phyloP scores from a whole-genome alignment of 2,888 invertebrate genomes.

The Phengaris alcon region DNA sequence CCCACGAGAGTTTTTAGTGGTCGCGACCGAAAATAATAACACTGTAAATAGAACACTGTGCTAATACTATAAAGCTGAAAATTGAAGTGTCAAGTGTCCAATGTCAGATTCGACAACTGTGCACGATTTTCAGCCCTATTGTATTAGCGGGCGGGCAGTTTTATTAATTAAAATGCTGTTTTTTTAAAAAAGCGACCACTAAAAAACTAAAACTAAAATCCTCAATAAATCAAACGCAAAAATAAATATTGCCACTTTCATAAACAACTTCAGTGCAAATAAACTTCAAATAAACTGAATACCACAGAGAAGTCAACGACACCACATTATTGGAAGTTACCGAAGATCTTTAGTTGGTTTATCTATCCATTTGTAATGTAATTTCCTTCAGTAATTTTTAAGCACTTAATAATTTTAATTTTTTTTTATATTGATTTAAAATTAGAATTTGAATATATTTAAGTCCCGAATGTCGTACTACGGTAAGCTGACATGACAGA shows the following conservation, averaged over 20 bases:
- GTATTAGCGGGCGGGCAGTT: no score
- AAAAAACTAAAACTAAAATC: background rate
- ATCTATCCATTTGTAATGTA: slow-evolving; percentile 51
- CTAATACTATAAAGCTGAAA: no score
- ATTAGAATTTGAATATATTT: no score
- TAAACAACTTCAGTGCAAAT: background rate
- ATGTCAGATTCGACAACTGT: no score
- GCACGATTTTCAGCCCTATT: no score
- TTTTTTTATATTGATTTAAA: no score
- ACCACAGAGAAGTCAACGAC: slow-evolving; percentile 41
- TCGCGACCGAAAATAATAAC: background rate
- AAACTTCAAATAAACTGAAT: slow-evolving; percentile 25
- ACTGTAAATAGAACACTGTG: background rate
- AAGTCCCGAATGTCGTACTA: no score
- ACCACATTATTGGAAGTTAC: slow-evolving; percentile 48
- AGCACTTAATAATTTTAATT: background rate
- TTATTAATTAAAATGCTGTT: no score
- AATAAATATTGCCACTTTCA: background rate
- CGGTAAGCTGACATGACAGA: no score
- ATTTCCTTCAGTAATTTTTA: slow-evolving; percentile 45
- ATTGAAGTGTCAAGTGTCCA: no score
- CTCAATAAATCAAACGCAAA: background rate
- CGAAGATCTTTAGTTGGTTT: slow-evolving; percentile 53
- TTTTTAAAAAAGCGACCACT: background rate
- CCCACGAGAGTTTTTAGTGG: background rate